These are phyloP conservation scores for Epistrophe eligans DNA, from an alignment of 2,888 invertebrate genomes.

Conservation along the genomic window DNA sequence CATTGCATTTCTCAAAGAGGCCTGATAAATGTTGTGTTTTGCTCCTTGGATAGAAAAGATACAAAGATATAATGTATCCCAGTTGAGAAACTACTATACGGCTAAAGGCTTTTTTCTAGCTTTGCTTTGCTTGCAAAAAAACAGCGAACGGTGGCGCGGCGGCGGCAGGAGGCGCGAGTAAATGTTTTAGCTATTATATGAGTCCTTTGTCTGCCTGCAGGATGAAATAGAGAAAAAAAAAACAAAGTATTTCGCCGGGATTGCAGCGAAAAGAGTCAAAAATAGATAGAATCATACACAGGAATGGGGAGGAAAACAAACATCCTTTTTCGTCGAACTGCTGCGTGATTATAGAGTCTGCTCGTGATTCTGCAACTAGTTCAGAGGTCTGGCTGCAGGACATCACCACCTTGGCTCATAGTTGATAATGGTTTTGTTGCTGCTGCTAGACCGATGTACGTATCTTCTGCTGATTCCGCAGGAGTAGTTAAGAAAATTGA, in stretches of 20 bases:
- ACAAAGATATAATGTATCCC: conserved; percentile 28
- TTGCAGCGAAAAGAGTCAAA: conserved; percentile 64
- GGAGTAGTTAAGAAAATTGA: conserved; percentile 75
- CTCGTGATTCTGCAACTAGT: conserved; percentile 60
- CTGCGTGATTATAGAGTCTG: conserved; percentile 66
- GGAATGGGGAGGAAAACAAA: conserved; percentile 12
- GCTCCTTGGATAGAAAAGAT: conserved; percentile 7
- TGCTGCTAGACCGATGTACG: neutral
- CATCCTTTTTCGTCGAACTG: conserved; percentile 58
- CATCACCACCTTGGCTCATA: conserved; percentile 14
- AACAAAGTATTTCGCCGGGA: conserved; percentile 40
- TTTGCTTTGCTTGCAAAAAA: neutral
- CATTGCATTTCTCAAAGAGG: conserved; percentile 34
- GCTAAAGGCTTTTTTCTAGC: conserved; percentile 39
- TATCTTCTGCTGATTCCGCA: conserved; percentile 44
- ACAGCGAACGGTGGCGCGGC: neutral
- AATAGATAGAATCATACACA: conserved; percentile 28
- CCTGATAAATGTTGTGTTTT: conserved; percentile 42
- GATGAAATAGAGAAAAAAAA: conserved; percentile 23
- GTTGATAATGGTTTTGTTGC: neutral
- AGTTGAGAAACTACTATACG: neutral
- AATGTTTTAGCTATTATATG: conserved; percentile 34
- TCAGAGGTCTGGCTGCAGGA: conserved; percentile 63
- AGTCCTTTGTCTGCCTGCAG: conserved; percentile 59
- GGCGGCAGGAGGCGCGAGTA: neutral